Evolutionary conservation across 2,888 invertebrate species (phyloP).

Genomic region (Drosophila cyrtoloma): DNA sequence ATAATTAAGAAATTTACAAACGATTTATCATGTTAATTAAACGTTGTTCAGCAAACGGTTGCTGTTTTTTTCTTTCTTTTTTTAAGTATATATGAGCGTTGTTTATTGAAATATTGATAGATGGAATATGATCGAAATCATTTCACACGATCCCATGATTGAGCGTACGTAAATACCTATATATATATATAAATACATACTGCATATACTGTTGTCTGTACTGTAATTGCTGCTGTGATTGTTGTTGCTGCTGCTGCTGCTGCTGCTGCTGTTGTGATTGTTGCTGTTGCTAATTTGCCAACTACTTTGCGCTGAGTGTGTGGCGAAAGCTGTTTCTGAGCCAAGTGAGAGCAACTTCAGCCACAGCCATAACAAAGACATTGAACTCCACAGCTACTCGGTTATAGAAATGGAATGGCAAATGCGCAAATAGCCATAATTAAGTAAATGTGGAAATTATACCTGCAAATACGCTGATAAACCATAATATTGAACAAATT

Average conservation of each 20-base stretch:
- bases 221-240: slow-evolving; percentile 52
- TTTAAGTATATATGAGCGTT: neutral
- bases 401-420: slow-evolving; percentile 66
- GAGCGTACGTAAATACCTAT: slow-evolving; percentile 42
- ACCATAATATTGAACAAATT: slow-evolving; percentile 11
- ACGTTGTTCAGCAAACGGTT: slow-evolving; percentile 59
- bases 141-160: slow-evolving; percentile 77
- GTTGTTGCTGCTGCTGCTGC: slow-evolving; percentile 21
- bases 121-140: slow-evolving; percentile 77
- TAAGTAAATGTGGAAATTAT: slow-evolving; percentile 68
- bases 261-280: slow-evolving; percentile 36
- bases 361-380: slow-evolving; percentile 51
- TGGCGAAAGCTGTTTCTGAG: slow-evolving; percentile 68
- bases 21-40: slow-evolving; percentile 81
- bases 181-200: neutral
- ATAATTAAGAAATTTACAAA: slow-evolving; percentile 82
- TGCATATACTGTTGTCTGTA: slow-evolving; percentile 37
- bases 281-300: slow-evolving; percentile 75
- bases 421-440: slow-evolving; percentile 57
- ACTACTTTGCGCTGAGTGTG: slow-evolving; percentile 61
- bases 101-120: slow-evolving; percentile 67
- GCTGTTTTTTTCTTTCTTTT: slow-evolving; percentile 11
- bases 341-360: slow-evolving; percentile 61
- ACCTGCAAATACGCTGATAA: slow-evolving; percentile 23
- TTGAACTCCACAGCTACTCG: slow-evolving; percentile 58